Base-by-base conservation (phyloP, 1,140 invertebrate genomes). In the Arctopsyche grandis region DNA sequence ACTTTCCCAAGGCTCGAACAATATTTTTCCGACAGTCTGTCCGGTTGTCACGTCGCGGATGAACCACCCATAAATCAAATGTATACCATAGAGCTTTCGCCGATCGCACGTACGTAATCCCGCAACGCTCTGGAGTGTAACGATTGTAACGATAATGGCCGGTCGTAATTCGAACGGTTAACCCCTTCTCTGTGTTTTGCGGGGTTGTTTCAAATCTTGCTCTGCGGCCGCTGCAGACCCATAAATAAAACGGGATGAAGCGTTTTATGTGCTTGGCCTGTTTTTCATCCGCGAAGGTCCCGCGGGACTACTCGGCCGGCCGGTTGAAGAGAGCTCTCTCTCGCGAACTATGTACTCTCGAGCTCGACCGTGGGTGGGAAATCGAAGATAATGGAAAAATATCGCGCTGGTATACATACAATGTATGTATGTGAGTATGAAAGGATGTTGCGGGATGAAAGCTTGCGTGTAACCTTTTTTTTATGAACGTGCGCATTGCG, bases 241-340 rank as follows among this genome's bases (percentile, higher is more conserved):
- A 26, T 66, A 66, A 66, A 66, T 66, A 66, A 52, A 52, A 52
- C 9, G 24, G 22, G 63, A 60, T 26, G 63, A 66, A 66, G 14
- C 63, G 24, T 66, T 66, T 66, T 66, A 24, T 52, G 63, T 22
- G 63, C 26, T 24, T 66, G 14, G 1, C 63, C 58, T 22, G 21
- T 66, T 66, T 66, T 66, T 29, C 63, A 66, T 66, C 21, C 21
- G 22, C 63, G 21, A 66, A 9, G 19, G 9, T 66, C 63, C 63
- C 63, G 21, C 63, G 63, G 63, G 63, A 26, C 21, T 22, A 66
- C 19, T 66, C 24, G 10, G 24, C 21, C 58, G 10, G 4, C 19
- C 22, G 24, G 19, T 22, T 52, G 16, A 52, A 52, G 16, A 14
- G 16, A 52, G 16, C 48, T 52, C 48, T 52, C 48, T 3, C 48